These are phyloP conservation scores for Heliconius hermathena DNA, from an alignment of 1,140 invertebrate genomes.

Conservation along the genomic window DNA sequence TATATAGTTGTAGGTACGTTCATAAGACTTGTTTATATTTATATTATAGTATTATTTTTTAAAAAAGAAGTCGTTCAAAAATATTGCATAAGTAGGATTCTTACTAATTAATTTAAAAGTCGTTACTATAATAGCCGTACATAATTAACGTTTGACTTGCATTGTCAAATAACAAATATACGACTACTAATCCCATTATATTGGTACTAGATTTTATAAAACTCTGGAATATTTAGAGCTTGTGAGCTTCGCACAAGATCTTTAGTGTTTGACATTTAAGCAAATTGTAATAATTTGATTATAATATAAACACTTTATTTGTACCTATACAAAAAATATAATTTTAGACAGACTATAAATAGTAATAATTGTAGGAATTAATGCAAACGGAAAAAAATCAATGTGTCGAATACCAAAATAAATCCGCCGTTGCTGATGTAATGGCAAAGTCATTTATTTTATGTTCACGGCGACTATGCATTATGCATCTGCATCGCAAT, in stretches of 20 bases:
- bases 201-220: not conserved
- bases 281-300: not conserved
- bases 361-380: not conserved
- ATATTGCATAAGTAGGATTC: not conserved
- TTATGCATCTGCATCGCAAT: constrained; percentile 45
- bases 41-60: no score
- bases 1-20: no score
- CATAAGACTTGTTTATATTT: no score
- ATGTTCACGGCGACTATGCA: constrained; percentile 49
- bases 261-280: not conserved
- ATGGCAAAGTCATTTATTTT: constrained; percentile 32
- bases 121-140: not conserved
- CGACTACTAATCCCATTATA: not conserved
- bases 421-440: constrained; percentile 29
- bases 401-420: constrained; percentile 30
- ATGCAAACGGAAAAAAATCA: constrained; percentile 4
- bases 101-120: not conserved
- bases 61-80: no score
- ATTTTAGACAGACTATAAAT: no score
- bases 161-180: not conserved
- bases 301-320: not conserved
- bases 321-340: no score
- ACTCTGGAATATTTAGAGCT: not conserved
- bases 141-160: not conserved
- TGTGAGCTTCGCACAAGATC: not conserved